phyloP scores from a whole-genome alignment of 2,113 vertebrate genomes.

The Ictalurus punctatus region DNA sequence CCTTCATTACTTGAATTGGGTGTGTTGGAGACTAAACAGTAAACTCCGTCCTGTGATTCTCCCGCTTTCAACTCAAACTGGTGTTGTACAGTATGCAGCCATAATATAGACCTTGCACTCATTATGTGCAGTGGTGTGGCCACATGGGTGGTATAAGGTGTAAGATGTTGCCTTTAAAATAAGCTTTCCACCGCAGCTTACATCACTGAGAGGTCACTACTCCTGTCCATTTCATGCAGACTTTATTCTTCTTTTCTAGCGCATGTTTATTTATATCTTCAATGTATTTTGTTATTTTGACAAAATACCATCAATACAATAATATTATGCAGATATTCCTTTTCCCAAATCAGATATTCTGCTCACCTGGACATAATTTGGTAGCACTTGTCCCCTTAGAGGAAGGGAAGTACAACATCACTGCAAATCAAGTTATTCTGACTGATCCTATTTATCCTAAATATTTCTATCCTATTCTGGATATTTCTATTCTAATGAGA shows the following conservation, averaged over 20 bases:
- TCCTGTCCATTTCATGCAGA: background rate
- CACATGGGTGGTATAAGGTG: conserved; percentile 20
- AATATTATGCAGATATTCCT: too few species aligned
- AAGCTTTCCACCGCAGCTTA: background rate
- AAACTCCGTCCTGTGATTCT: conserved; percentile 12
- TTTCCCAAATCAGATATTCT: background rate
- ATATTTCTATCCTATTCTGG: background rate
- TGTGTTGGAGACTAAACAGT: conserved; percentile 36
- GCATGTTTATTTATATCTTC: background rate
- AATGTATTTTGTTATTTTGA: background rate
- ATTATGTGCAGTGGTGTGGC: conserved; percentile 11
- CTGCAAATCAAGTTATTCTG: background rate
- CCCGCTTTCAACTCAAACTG: background rate
- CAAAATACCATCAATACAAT: background rate
- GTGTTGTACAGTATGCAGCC: conserved; percentile 14
- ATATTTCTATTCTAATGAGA: too few species aligned
- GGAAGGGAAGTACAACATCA: background rate
- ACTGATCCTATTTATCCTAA: background rate
- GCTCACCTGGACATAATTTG: background rate
- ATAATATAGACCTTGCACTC: conserved; percentile 29
- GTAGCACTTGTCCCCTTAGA: background rate
- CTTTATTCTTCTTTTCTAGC: background rate
- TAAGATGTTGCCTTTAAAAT: background rate
- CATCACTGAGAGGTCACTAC: background rate
- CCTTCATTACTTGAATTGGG: conserved; percentile 29